Evolutionary conservation across 1,140 invertebrate species (phyloP).

Genomic region (Stegodyphus dumicola): DNA sequence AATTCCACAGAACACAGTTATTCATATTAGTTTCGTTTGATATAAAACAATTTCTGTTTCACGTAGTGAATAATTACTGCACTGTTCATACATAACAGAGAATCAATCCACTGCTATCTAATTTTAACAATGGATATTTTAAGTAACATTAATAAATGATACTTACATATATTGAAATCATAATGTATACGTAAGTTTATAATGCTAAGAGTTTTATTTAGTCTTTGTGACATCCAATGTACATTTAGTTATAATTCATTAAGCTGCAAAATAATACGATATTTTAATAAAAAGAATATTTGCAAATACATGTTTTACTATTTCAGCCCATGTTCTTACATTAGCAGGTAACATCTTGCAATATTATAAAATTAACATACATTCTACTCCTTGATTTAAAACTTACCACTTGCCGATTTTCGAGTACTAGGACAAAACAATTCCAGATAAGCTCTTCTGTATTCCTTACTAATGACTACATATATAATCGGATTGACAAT

Average conservation of each 20-base stretch:
- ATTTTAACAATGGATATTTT: background rate
- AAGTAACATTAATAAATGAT: too few relatives aligned
- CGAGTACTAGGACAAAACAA: slow-evolving; percentile 7
- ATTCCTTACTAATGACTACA: slow-evolving; percentile 67
- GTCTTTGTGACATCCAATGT: too few relatives aligned
- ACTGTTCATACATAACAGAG: background rate
- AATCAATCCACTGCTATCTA: background rate
- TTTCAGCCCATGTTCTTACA: background rate
- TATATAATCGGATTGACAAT: slow-evolving; percentile 91
- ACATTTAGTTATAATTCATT: too few relatives aligned
- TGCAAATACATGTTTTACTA: background rate
- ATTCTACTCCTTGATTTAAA: background rate
- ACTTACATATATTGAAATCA: too few relatives aligned
- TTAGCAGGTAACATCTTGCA: background rate
- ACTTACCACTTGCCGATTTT: background rate
- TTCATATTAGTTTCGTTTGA: too few relatives aligned
- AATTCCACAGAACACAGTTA: too few relatives aligned
- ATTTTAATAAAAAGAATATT: too few relatives aligned
- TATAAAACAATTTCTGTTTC: too few relatives aligned
- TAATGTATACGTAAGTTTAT: too few relatives aligned
- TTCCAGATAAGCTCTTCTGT: slow-evolving; percentile 60
- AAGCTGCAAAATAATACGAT: too few relatives aligned
- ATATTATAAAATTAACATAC: background rate
- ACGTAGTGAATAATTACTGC: too few relatives aligned
- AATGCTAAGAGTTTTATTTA: too few relatives aligned